Percentiles rank a stretch among this genome's conserved stretches.
phyloP scores from a whole-genome alignment of 2,113 vertebrate genomes.

The Drymodes brunneopygia region DNA sequence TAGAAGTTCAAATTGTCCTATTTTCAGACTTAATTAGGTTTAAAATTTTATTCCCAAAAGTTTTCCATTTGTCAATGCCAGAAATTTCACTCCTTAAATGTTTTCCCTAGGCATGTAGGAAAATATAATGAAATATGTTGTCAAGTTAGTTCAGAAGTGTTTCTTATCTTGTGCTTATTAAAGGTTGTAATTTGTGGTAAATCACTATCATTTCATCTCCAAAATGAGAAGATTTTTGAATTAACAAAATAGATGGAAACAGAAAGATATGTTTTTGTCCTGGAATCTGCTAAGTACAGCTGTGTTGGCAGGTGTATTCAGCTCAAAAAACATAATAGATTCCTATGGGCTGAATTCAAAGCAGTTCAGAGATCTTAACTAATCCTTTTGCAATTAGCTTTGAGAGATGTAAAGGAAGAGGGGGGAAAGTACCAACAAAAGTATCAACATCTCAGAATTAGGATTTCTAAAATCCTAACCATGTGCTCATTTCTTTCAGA shows the following conservation, averaged over 20 bases:
- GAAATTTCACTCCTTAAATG: neutral
- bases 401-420: neutral
- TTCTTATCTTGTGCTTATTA: neutral
- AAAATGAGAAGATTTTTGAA: neutral
- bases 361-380: neutral
- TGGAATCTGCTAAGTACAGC: neutral
- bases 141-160: neutral
- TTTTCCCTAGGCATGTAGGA: neutral
- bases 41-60: neutral
- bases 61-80: neutral
- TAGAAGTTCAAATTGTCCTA: neutral
- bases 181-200: neutral
- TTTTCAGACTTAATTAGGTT: neutral
- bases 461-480: neutral
- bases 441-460: neutral
- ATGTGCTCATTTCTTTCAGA: neutral
- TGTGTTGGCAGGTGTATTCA: neutral
- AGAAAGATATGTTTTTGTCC: neutral
- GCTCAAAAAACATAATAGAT: neutral
- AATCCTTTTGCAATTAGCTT: neutral
- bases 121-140: neutral
- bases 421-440: fast-evolving
- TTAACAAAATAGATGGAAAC: neutral
- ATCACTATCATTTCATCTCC: neutral
- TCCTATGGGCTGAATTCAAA: neutral